These are phyloP conservation scores for Didymodactylos carnosus DNA, from an alignment of 2,888 invertebrate species.

Conservation along the genomic window DNA sequence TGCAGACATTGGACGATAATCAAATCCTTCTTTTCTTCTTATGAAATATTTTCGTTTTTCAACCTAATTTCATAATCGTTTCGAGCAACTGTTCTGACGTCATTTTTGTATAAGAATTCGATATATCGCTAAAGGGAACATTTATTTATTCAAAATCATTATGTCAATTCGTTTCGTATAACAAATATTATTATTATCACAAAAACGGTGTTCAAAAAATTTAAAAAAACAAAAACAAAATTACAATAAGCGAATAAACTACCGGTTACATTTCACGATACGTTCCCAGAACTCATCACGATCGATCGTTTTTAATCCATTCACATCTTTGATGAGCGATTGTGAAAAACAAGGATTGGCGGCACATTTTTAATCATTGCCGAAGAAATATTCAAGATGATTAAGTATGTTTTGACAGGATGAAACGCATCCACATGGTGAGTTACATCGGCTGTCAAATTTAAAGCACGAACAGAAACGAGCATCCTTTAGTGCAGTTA, in stretches of 20 bases:
- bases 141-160: too few relatives aligned
- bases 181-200: too few relatives aligned
- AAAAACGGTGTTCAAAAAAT: too few relatives aligned
- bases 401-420: neutral
- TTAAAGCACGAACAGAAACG: neutral
- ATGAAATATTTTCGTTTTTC: too few relatives aligned
- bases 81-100: too few relatives aligned
- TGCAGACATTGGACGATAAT: too few relatives aligned
- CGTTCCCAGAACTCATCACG: neutral
- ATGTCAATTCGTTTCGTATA: too few relatives aligned
- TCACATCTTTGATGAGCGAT: neutral
- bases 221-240: too few relatives aligned
- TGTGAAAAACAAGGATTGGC: neutral
- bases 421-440: neutral
- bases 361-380: neutral
- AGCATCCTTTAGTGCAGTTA: neutral
- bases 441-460: neutral
- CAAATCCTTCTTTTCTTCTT: too few relatives aligned
- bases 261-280: neutral
- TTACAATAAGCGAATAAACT: neutral
- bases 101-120: too few relatives aligned
- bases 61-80: too few relatives aligned
- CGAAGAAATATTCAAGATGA: neutral
- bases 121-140: too few relatives aligned
- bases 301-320: neutral